Evolutionary conservation across 2,797 vertebrate species (phyloP).

Genomic region (Masticophis lateralis): DNA sequence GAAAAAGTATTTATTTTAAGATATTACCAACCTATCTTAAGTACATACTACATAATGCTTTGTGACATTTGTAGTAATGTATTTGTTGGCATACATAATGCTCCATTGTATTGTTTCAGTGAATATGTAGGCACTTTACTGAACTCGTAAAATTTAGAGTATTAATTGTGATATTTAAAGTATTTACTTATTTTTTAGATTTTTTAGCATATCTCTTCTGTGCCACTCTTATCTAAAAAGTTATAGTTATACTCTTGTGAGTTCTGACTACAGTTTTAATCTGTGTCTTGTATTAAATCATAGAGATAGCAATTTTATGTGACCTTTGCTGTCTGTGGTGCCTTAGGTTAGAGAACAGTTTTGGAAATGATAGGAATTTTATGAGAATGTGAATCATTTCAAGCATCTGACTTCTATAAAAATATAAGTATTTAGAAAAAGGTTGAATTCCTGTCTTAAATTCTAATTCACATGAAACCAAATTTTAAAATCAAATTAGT

Average conservation of each 20-base stretch:
- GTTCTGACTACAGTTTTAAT: constrained; percentile 62
- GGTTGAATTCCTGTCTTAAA: constrained; percentile 44
- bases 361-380: constrained; percentile 53
- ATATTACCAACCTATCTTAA: not conserved
- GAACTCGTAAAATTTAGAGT: not conserved
- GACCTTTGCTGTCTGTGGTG: constrained; percentile 48
- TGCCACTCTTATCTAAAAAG: not conserved
- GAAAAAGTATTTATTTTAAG: not conserved
- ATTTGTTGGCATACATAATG: not conserved
- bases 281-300: constrained; percentile 67
- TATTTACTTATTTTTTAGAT: constrained; percentile 68
- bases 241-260: constrained; percentile 32
- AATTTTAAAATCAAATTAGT: constrained; percentile 4
- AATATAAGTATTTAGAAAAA: constrained; percentile 56
- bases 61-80: not conserved
- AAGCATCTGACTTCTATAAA: constrained; percentile 47
- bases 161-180: constrained; percentile 35
- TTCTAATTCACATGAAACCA: constrained; percentile 24
- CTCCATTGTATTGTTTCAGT: constrained; percentile 11
- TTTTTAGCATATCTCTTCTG: constrained; percentile 49
- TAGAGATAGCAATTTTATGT: constrained; percentile 59
- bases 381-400: constrained; percentile 60
- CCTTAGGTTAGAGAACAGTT: constrained; percentile 55
- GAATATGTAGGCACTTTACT: constrained; percentile 26
- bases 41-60: not conserved